A percentile compares a stretch with the other conserved stretches of the same genome.
phyloP scores from a whole-genome alignment of 2,797 vertebrate species.

The Dryobates pubescens region DNA sequence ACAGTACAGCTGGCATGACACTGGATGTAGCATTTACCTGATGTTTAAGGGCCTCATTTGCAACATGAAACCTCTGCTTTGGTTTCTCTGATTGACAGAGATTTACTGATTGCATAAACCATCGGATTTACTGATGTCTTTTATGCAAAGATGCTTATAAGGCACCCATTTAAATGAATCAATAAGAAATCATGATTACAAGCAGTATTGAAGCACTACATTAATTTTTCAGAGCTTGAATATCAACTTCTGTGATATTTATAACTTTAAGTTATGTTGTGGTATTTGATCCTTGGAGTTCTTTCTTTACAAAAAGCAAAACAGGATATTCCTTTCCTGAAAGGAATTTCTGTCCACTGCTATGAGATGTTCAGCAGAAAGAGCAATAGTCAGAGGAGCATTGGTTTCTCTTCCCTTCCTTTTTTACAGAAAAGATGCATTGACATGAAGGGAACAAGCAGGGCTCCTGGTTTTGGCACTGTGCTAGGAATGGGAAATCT shows the following conservation, averaged over 20 bases:
- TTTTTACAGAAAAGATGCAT: neutral
- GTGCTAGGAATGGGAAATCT: neutral
- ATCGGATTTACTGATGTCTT: neutral
- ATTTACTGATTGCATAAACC: neutral
- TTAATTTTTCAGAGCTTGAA: constrained; percentile 41
- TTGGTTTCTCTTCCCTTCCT: neutral
- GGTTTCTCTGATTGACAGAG: neutral
- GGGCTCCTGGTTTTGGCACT: neutral
- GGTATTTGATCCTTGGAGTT: neutral
- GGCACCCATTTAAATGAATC: neutral
- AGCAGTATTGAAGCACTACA: neutral
- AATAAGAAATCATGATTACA: constrained; percentile 6
- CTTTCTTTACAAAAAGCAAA: neutral
- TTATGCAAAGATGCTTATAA: neutral
- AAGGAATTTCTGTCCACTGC: neutral
- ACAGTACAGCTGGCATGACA: neutral
- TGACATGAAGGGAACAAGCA: neutral
- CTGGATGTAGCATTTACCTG: neutral
- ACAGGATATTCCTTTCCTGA: neutral
- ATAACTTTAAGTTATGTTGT: constrained; percentile 25
- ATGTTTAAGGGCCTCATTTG: neutral
- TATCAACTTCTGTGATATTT: constrained; percentile 27
- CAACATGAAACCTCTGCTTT: neutral
- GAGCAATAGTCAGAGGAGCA: neutral
- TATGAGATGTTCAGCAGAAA: neutral